These are phyloP conservation scores for Drosophila phalerata DNA, from an alignment of 2,888 invertebrate species.

Conservation along the genomic window DNA sequence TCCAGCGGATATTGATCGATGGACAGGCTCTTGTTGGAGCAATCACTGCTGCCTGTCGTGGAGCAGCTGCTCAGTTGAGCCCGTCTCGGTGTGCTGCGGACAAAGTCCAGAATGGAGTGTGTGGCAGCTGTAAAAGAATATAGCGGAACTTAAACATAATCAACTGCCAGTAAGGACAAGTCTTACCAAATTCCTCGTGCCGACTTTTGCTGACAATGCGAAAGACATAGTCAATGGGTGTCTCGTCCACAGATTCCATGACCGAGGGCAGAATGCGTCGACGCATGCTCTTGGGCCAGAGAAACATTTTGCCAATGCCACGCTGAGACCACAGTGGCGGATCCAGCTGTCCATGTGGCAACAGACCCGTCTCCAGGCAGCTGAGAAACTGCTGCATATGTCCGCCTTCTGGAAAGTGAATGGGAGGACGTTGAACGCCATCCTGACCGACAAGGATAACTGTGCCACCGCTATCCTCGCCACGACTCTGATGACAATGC, in stretches of 20 bases:
- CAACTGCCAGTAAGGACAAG: neutral
- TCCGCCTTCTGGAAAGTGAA: conserved; percentile 95
- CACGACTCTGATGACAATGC: conserved; percentile 95
- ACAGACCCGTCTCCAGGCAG: conserved; percentile 93
- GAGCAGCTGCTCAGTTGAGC: conserved; percentile 89
- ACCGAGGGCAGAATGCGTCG: conserved; percentile 90
- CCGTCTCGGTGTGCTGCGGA: conserved; percentile 85
- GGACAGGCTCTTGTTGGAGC: conserved; percentile 87
- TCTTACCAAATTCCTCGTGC: conserved; percentile 90
- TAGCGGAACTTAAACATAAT: neutral
- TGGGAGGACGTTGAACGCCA: conserved; percentile 96
- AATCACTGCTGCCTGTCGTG: conserved; percentile 88
- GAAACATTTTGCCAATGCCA: conserved; percentile 89
- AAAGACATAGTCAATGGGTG: conserved; percentile 93
- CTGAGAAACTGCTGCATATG: conserved; percentile 96
- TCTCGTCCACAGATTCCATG: conserved; percentile 87
- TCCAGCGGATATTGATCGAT: conserved; percentile 85
- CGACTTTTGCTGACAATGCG: conserved; percentile 93
- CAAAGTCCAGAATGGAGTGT: conserved; percentile 89
- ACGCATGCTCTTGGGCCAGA: conserved; percentile 87
- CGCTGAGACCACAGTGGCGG: conserved; percentile 97
- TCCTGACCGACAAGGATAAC: conserved; percentile 96
- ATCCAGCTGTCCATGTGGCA: conserved; percentile 96
- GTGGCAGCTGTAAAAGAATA: conserved; percentile 87
- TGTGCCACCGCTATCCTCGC: conserved; percentile 92